These are phyloP conservation scores for Cyphomyrus plagiostoma DNA, from an alignment of 2,113 vertebrate genomes.

Conservation along the genomic window DNA sequence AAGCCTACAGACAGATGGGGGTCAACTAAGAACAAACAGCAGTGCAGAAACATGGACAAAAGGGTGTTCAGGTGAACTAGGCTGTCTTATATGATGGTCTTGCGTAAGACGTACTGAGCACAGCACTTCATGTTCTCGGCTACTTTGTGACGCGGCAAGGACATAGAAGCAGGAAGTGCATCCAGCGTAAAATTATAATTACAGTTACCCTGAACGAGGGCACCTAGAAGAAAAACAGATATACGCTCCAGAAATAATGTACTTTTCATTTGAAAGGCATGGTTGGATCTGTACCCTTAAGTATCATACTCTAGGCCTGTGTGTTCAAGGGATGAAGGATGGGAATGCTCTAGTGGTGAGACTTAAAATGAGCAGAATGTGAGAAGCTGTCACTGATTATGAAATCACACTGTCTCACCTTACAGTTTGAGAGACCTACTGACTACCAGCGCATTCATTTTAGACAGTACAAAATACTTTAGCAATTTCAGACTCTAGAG, in stretches of 20 bases:
- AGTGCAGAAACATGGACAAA: not conserved
- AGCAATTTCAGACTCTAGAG: not conserved
- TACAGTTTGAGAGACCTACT: not conserved
- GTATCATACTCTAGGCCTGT: not conserved
- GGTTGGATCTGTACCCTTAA: not conserved
- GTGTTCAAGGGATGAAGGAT: not conserved
- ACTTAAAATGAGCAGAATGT: not conserved
- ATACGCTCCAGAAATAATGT: not conserved
- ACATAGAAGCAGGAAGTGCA: not conserved
- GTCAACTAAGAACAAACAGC: not conserved
- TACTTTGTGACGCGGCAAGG: not conserved
- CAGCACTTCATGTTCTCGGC: not conserved
- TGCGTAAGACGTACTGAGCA: not conserved
- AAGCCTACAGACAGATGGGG: not conserved
- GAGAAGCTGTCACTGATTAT: not conserved
- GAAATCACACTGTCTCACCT: not conserved
- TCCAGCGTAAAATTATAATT: not conserved
- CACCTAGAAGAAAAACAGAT: not conserved
- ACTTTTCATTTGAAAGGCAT: not conserved
- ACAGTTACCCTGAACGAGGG: not conserved
- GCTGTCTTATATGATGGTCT: not conserved
- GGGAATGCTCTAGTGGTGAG: not conserved
- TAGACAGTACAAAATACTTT: not conserved
- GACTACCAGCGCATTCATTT: not conserved
- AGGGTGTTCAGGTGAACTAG: not conserved